These are phyloP conservation scores for Epizoanthus stellaris DNA, from an alignment of 92 coral and sea anemone species.

Conservation along the genomic window DNA sequence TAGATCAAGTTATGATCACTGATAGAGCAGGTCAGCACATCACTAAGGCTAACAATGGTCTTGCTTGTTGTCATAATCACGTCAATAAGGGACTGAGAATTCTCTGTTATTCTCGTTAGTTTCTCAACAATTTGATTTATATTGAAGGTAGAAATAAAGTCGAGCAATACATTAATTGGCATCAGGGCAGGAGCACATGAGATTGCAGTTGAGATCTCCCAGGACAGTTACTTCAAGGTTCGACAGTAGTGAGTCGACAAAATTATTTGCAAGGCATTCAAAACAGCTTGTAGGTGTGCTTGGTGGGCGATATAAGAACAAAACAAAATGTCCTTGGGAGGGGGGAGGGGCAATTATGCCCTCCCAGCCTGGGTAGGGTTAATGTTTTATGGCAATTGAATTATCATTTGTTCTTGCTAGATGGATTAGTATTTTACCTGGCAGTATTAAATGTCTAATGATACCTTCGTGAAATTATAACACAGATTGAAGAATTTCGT, in stretches of 20 bases:
- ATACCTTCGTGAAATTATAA: no score
- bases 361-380: no score
- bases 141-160: slow-evolving; percentile 39
- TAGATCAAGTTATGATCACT: slow-evolving; percentile 66
- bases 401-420: no score
- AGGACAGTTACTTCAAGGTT: background rate
- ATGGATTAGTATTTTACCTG: no score
- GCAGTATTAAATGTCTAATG: no score
- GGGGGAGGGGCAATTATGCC: no score
- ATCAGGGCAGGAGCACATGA: slow-evolving; percentile 39
- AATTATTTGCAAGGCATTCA: slow-evolving; percentile 48
- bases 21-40: slow-evolving; percentile 56
- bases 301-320: slow-evolving; percentile 46
- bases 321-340: no score
- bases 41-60: slow-evolving; percentile 49
- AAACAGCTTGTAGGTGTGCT: slow-evolving; percentile 45
- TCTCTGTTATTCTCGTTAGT: slow-evolving; percentile 50
- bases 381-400: no score
- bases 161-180: slow-evolving; percentile 30
- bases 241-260: slow-evolving; percentile 48
- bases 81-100: slow-evolving; percentile 54
- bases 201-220: no score
- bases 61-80: slow-evolving; percentile 48
- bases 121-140: no score
- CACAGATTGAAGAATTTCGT: no score